Conservation (phyloP, 1,140 invertebrate species). For the Delia radicum region DNA sequence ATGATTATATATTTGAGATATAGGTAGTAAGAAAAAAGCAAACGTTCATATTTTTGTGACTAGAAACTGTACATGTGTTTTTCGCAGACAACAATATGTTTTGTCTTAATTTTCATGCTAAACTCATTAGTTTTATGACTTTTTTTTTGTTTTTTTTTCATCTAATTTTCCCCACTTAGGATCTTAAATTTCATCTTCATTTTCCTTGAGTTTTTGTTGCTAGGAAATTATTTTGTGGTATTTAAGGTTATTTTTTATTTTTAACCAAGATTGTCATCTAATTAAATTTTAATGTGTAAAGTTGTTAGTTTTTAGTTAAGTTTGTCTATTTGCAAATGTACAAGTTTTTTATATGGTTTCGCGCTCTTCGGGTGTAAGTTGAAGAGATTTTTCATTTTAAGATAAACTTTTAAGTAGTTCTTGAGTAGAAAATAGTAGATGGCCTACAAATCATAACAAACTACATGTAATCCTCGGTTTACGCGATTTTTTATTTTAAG, state of each 20-base stretch:
- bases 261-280: neutral
- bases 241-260: neutral
- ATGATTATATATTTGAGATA: no score
- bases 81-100: neutral
- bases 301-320: neutral
- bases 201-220: neutral
- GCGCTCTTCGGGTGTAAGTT: neutral
- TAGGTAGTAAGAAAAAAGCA: no score
- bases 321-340: neutral
- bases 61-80: no score
- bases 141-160: neutral
- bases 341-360: neutral
- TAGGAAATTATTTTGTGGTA: constrained; percentile 12
- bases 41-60: no score
- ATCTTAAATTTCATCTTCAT: neutral
- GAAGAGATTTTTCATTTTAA: neutral
- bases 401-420: neutral
- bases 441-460: neutral
- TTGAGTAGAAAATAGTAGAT: neutral
- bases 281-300: constrained; percentile 21
- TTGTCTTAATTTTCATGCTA: neutral
- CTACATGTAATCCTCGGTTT: neutral
- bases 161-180: neutral
- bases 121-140: neutral
- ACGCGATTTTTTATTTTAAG: no score